Conservation (phyloP, 2,888 invertebrate genomes). For the Drepana falcataria region DNA sequence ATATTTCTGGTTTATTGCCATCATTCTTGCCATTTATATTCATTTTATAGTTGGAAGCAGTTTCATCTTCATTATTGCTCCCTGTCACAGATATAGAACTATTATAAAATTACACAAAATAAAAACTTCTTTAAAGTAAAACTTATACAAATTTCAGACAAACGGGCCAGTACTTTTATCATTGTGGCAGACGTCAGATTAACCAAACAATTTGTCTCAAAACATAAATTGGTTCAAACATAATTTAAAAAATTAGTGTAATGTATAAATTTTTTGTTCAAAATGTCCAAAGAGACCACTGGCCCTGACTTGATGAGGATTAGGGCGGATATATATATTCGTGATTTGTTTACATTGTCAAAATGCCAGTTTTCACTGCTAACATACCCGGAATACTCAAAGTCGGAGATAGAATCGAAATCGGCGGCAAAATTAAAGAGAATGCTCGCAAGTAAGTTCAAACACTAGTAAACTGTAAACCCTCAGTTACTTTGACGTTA, state of each 20-base stretch:
- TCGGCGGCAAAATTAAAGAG: slow-evolving; percentile 70
- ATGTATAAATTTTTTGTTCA: slow-evolving; percentile 68
- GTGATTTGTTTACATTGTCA: slow-evolving; percentile 18
- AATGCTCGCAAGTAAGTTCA: slow-evolving; percentile 64
- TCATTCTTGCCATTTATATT: too few relatives aligned
- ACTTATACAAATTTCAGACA: neutral
- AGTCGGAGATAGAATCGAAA: slow-evolving; percentile 68
- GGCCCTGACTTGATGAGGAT: slow-evolving; percentile 40
- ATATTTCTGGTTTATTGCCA: too few relatives aligned
- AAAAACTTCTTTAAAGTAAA: neutral
- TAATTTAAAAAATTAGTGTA: slow-evolving; percentile 35
- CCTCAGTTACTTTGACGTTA: too few relatives aligned
- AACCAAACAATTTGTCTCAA: slow-evolving; percentile 20
- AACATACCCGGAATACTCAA: slow-evolving; percentile 61
- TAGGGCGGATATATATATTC: slow-evolving; percentile 28
- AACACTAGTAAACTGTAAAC: neutral
- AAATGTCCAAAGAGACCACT: slow-evolving; percentile 52
- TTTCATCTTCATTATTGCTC: too few relatives aligned
- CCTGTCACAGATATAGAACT: too few relatives aligned
- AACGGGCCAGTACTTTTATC: neutral
- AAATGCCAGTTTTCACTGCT: slow-evolving; percentile 71
- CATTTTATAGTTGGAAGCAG: too few relatives aligned
- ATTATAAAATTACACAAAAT: neutral
- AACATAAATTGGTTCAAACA: slow-evolving; percentile 10
- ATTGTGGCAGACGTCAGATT: slow-evolving; percentile 15